These are phyloP conservation scores for Eremophila alpestris DNA, from an alignment of 2,797 vertebrate species.

Conservation along the genomic window DNA sequence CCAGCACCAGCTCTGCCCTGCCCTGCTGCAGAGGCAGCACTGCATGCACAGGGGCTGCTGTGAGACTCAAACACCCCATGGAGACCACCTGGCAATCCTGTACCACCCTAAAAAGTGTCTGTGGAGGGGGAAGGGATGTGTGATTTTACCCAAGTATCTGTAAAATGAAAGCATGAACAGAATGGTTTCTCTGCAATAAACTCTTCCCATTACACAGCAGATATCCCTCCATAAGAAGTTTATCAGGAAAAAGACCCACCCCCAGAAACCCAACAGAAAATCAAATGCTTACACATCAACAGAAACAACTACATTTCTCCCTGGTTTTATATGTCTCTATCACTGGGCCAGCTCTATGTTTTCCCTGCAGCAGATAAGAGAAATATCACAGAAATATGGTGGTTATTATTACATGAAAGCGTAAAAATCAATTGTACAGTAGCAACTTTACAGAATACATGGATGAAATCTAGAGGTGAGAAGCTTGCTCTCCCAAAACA, in stretches of 20 bases:
- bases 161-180: neutral
- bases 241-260: neutral
- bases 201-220: neutral
- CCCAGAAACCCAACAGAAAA: neutral
- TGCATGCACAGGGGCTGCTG: neutral
- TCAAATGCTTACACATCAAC: neutral
- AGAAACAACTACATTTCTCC: neutral
- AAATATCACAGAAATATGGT: neutral
- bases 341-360: neutral
- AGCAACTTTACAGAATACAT: neutral
- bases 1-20: accelerated
- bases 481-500: neutral
- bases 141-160: neutral
- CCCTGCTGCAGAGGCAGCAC: neutral
- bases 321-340: neutral
- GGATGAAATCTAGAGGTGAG: neutral
- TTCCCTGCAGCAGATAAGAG: neutral
- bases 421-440: accelerated
- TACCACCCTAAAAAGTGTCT: neutral
- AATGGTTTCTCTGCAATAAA: neutral
- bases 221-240: neutral
- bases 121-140: neutral
- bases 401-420: neutral
- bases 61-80: accelerated
- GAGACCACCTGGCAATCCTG: neutral